Evolutionary conservation across 2,797 vertebrate genomes (phyloP).

Genomic region (Miichthys miiuy): DNA sequence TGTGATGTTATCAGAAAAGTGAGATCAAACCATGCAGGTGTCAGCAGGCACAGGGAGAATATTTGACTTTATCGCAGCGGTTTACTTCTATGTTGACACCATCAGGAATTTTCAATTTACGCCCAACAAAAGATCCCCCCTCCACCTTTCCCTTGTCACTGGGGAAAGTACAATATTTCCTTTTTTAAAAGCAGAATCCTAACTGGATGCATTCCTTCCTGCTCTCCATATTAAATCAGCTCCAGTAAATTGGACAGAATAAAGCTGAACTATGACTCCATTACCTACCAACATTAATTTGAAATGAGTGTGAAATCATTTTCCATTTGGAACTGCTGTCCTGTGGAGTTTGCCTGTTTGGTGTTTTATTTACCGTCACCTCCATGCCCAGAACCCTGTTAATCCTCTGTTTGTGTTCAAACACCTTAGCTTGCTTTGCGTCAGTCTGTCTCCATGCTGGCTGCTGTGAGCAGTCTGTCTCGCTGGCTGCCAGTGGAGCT

Average conservation of each 20-base stretch:
- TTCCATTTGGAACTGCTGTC: constrained; percentile 63
- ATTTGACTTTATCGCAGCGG: constrained; percentile 68
- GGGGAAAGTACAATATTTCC: constrained; percentile 42
- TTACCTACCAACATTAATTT: constrained; percentile 69
- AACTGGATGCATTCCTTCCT: constrained; percentile 41
- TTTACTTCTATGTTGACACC: constrained; percentile 66
- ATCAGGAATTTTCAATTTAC: constrained; percentile 70
- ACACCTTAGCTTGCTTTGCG: constrained; percentile 74
- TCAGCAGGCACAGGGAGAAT: constrained; percentile 58
- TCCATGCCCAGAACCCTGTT: constrained; percentile 71
- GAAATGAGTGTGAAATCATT: constrained; percentile 77
- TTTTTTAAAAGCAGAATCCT: constrained; percentile 36
- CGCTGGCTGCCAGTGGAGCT: constrained; percentile 62
- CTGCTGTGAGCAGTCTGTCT: constrained; percentile 71
- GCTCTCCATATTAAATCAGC: constrained; percentile 62
- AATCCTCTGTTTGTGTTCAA: constrained; percentile 82
- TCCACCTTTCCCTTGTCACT: constrained; percentile 48
- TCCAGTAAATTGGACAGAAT: constrained; percentile 44
- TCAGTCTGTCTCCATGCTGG: constrained; percentile 65
- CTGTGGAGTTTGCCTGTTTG: constrained; percentile 60
- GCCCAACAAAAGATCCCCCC: constrained; percentile 57
- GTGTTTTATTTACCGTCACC: constrained; percentile 75
- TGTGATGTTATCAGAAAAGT: constrained; percentile 55
- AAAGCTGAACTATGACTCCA: constrained; percentile 55
- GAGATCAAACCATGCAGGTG: constrained; percentile 64